A percentile compares a stretch with the other conserved stretches of the same genome.
Conservation (phyloP, 2,888 invertebrate genomes). For the Amphiduros pacificus region DNA sequence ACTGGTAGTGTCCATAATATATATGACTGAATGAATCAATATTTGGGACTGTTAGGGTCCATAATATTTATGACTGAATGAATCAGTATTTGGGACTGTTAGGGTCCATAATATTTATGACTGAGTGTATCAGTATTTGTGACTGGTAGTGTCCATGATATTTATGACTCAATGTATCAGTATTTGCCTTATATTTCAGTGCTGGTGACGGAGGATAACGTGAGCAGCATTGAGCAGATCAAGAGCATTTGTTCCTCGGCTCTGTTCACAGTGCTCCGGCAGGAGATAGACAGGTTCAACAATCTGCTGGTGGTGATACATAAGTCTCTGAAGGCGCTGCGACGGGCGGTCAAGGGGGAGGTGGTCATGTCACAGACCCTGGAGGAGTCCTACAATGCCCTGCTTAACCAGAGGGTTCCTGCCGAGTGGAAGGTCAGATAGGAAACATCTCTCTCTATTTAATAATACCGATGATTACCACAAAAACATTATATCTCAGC, state of each 20-base stretch:
- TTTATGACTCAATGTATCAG: no score
- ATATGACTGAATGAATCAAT: no score
- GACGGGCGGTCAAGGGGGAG: conserved; percentile 47
- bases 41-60: no score
- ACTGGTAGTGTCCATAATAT: no score
- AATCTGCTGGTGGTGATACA: conserved; percentile 48
- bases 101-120: no score
- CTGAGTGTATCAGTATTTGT: no score
- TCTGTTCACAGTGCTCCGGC: conserved; percentile 55
- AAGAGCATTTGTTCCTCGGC: conserved; percentile 42
- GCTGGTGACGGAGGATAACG: neutral
- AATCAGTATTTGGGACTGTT: no score
- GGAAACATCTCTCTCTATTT: no score
- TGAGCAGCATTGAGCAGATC: neutral
- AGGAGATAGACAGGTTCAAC: conserved; percentile 58
- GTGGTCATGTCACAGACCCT: conserved; percentile 56
- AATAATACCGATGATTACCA: no score
- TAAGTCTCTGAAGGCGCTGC: conserved; percentile 42
- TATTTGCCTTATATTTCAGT: neutral
- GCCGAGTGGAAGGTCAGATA: conserved; percentile 53
- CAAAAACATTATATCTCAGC: no score
- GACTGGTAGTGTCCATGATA: no score
- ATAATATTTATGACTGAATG: no score
- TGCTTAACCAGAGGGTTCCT: conserved; percentile 54
- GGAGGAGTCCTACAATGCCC: conserved; percentile 54